Conservation (phyloP, 2,888 invertebrate species). For the Octonoba sinensis region DNA sequence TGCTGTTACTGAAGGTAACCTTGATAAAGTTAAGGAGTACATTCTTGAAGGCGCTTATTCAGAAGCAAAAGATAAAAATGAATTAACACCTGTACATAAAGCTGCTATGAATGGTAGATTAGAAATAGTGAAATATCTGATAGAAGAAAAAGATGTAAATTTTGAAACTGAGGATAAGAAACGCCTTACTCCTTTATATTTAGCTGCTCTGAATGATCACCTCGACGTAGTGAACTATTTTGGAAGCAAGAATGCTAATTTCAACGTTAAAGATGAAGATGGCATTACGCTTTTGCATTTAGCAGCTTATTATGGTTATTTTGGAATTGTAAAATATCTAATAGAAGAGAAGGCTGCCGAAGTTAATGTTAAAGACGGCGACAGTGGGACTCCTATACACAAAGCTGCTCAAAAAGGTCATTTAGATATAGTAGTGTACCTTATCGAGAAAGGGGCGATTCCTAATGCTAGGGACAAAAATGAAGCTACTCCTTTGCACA, state of each 20-base stretch:
- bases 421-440: too few relatives aligned
- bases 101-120: not conserved
- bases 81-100: not conserved
- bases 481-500: conserved; percentile 1
- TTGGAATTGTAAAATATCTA: not conserved
- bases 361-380: not conserved
- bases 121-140: not conserved
- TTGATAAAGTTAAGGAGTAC: too few relatives aligned
- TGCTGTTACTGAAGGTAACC: too few relatives aligned
- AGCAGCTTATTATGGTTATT: not conserved
- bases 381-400: not conserved
- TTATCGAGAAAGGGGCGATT: too few relatives aligned
- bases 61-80: not conserved
- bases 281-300: conserved; percentile 1
- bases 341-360: not conserved
- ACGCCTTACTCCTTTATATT: not conserved
- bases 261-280: not conserved
- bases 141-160: not conserved
- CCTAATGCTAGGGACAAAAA: too few relatives aligned
- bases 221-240: too few relatives aligned
- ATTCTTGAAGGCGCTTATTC: not conserved
- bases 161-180: not conserved
- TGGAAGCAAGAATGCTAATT: too few relatives aligned
- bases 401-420: not conserved
- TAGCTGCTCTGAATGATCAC: not conserved